Evolutionary conservation across 1,140 invertebrate genomes (phyloP), one percentile per base, ranked within the genome.

Genomic region (Eurosta solidaginis): DNA sequence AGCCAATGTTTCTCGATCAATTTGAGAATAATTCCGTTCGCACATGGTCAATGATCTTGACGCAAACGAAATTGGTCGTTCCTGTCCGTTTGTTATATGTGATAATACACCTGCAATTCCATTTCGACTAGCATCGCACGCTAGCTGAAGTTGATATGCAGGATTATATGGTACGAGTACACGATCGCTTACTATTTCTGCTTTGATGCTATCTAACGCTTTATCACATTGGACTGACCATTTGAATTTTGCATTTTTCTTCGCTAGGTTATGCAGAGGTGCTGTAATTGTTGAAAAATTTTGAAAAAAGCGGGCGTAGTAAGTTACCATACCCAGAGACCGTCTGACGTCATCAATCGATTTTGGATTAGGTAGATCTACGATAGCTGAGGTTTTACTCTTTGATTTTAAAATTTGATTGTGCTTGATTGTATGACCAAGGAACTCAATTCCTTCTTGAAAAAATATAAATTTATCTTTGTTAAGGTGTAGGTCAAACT

Each of bases 21-120:
- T n/a, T n/a, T n/a, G n/a, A n/a, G 84, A 85, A 79, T 89, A 89
- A 47, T 88, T 88, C 68, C 81, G 42, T 80, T 90, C 84, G 29
- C 84, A 80, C 36, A 78, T 22, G 6, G 85, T 88, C 14, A 90
- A 77, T 9, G 86, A 78, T 76, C 85, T 78, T 17, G 86, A 89
- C 17, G 85, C 85, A 81, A 86, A 90, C 40, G 83, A 82, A 33
- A 90, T 83, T n/a, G 85, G 87, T 50, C 75, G 80, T 85, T 83
- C 82, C 74, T 81, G 36, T n/a, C 80, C 81, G 33, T 83, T 40
- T 0, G 79, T n/a, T 3, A 80, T 63, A 36, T 87, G 83, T 6
- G 81, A 81, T 12, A 87, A 68, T 17, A 87, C 79, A 10, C 78
- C 82, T 10, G 75, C 78, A 68, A 83, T 47, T 3, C 78, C 81